phyloP scores from a whole-genome alignment of 1,140 invertebrate genomes.

The Luehdorfia chinensis region DNA sequence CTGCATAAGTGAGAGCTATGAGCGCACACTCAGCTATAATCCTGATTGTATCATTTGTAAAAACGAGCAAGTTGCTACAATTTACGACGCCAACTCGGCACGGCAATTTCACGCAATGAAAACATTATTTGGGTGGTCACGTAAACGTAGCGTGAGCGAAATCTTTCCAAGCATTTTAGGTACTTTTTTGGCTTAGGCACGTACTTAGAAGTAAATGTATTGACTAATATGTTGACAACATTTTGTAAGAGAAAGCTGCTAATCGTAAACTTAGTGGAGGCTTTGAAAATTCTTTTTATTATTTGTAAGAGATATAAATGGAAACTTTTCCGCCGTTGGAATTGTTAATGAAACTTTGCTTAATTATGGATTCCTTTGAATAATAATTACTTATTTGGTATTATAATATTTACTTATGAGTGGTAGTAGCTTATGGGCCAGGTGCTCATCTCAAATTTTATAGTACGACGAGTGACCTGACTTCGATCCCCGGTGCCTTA shows the following conservation, averaged over 20 bases:
- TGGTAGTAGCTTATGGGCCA: too few relatives aligned
- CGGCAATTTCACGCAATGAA: conserved; percentile 29
- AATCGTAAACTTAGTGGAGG: too few relatives aligned
- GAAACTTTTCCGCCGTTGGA: too few relatives aligned
- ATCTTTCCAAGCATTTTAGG: conserved; percentile 8
- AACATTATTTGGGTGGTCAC: conserved; percentile 26
- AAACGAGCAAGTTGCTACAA: conserved; percentile 9
- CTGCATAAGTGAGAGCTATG: too few relatives aligned
- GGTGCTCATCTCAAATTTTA: too few relatives aligned
- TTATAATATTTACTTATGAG: too few relatives aligned
- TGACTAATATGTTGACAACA: not conserved
- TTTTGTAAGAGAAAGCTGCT: not conserved
- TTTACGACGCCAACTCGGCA: conserved; percentile 22
- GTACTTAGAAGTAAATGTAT: conserved; percentile 4
- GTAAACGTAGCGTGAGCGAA: conserved; percentile 17
- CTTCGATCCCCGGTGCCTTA: too few relatives aligned
- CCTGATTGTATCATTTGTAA: conserved; percentile 5
- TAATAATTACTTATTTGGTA: too few relatives aligned
- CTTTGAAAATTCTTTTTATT: too few relatives aligned
- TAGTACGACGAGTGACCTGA: too few relatives aligned
- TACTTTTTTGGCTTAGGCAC: not conserved
- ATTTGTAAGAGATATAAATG: too few relatives aligned
- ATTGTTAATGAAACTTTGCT: too few relatives aligned
- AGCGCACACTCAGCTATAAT: not conserved
- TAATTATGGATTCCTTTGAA: not conserved